Base-by-base conservation (phyloP, 2,113 vertebrate species). In the Syrmaticus mikado region DNA sequence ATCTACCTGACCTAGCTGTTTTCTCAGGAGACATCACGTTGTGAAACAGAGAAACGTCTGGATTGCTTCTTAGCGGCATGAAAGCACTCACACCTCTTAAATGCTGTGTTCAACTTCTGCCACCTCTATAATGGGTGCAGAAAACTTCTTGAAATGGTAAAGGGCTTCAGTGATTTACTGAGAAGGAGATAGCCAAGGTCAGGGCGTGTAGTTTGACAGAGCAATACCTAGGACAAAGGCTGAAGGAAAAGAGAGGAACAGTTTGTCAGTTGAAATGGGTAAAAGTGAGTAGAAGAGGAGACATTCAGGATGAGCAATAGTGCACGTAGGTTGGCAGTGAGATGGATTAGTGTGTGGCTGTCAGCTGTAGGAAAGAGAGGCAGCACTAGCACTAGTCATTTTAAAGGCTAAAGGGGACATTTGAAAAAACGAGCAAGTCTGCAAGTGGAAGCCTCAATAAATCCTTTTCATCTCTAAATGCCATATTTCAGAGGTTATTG, bases 71-170 rank as follows among this genome's bases (percentile, higher is more conserved):
- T 38, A n/a, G 62, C 24, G 36, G 13, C 2, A 0, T 52, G 12
- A 19, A 27, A 48, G 71, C 53, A 71, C 43, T 22, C 34, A 38
- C 5, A 3, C 52, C 25, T 89, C 68, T 90, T 34, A 43, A 7
- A 5, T 43, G 30, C 71, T 65, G 28, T 32, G 17, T 80, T 90
- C 67, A 36, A 36, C 64, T 80, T 38, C 53, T 82, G 64, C 40
- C 82, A 73, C 85, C 45, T 90, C 68, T 55, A 13, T 52, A 87
- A 78, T 3, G 32, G 41, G 61, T 75, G 76, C 60, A 73, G 58
- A 93, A 91, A 90, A 75, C 82, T 87, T 68, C 88, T 90, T 83
- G 76, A 90, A 80, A 41, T 70, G 40, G 17, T 77, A 67, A 73
- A 48, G 55, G 76, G 40, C 83, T 92, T 86, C 72, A 64, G 52